Evolutionary conservation across 2,113 vertebrate genomes (phyloP), one percentile per base, ranked within the genome.

Genomic region (Caloenas nicobarica): DNA sequence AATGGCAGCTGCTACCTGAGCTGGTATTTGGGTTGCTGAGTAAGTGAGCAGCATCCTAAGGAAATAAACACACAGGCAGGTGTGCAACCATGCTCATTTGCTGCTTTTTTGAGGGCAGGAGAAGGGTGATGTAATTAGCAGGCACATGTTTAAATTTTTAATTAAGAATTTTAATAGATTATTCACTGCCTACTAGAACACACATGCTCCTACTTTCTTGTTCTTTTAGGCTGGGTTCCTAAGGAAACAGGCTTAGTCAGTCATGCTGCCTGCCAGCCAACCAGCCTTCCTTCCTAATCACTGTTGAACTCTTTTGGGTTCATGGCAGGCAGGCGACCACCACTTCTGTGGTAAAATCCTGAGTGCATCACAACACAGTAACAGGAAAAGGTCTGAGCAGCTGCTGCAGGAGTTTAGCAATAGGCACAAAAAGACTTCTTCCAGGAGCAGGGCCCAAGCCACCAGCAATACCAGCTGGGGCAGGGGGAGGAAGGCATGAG

Each of bases 81-180:
- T 96, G 96, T 92, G 91, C 81, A 93, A 1, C 86, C 54, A 87
- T 95, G 92, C 94, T 95, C 86, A 96, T 95, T 94, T 95, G 81
- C 88, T 94, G 91, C 91, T 96, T 96, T 46, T 97, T 54, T 72
- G 86, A 95, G 91, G 91, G 86, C 88, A 93, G 40, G 81, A 94
- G 53, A 85, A 87, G 88, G 88, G 94, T 94, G 95, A 86, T 95
- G 96, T 96, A 97, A 96, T 96, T 96, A 97, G 93, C 92, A 96
- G 92, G 82, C 92, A 96, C 96, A 95, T 89, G 95, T 96, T 96
- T 95, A 93, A 89, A 94, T 96, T 97, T 96, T 97, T 96, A 96
- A 96, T 96, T 96, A 96, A 96, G 96, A 94, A 78, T 96, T 91
- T 93, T 96, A 96, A 95, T 96, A 89, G 96, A 93, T 95, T 96